Evolutionary conservation across 2,888 invertebrate species (phyloP).

Genomic region (Spatulosminthurus flaviceps): DNA sequence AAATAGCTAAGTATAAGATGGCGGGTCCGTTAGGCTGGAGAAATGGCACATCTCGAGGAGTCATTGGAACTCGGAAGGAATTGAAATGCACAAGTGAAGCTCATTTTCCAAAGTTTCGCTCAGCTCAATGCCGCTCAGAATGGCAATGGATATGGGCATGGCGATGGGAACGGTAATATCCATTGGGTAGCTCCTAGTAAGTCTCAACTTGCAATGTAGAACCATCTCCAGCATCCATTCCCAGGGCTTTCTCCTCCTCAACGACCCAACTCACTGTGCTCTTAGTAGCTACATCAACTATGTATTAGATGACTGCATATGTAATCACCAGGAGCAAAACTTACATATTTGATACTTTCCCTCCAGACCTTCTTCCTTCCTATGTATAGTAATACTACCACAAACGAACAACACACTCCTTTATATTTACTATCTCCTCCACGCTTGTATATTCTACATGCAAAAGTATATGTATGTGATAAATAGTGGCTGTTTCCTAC

Average conservation of each 20-base stretch:
- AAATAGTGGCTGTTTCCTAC: too few relatives aligned
- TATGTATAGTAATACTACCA: too few relatives aligned
- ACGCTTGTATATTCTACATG: too few relatives aligned
- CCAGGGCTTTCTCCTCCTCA: constrained; percentile 37
- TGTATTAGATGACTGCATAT: constrained; percentile 48
- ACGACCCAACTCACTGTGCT: constrained; percentile 45
- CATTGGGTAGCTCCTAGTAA: constrained; percentile 44
- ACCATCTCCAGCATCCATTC: constrained; percentile 43
- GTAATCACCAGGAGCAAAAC: constrained; percentile 38
- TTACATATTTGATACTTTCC: constrained; percentile 42
- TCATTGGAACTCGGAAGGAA: constrained; percentile 48
- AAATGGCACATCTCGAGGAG: constrained; percentile 49
- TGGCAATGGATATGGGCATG: constrained; percentile 57
- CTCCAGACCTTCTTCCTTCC: not conserved
- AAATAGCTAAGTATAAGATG: constrained; percentile 35
- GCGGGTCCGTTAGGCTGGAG: constrained; percentile 42
- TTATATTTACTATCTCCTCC: too few relatives aligned
- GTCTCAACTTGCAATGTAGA: constrained; percentile 9
- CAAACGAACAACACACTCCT: too few relatives aligned
- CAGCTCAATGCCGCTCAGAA: constrained; percentile 60
- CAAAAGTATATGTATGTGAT: too few relatives aligned
- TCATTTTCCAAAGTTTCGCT: constrained; percentile 62
- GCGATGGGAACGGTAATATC: constrained; percentile 55
- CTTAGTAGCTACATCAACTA: constrained; percentile 49
- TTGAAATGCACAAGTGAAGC: constrained; percentile 60